Conservation (phyloP, 2,113 vertebrate species). For the Tyrannus savana region DNA sequence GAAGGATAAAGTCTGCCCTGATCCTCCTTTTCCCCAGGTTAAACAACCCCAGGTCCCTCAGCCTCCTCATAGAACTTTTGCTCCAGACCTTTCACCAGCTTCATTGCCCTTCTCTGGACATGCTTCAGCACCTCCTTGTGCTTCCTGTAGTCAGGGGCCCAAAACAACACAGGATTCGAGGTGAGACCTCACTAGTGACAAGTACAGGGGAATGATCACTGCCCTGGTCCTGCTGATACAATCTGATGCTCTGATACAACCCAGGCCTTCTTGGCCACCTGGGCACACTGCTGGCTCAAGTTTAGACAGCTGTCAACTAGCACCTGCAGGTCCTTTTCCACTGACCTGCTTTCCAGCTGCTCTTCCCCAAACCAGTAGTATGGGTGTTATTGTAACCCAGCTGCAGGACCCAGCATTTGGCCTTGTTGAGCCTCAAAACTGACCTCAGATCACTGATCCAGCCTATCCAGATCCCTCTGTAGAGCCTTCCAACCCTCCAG, state of each 20-base stretch:
- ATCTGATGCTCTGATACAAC: not conserved
- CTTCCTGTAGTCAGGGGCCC: not conserved
- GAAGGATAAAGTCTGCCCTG: not conserved
- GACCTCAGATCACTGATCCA: not conserved
- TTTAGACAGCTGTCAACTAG: not conserved
- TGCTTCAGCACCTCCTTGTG: not conserved
- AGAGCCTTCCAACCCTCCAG: not conserved
- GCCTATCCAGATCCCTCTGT: not conserved
- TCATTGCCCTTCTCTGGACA: not conserved
- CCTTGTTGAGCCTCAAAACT: not conserved
- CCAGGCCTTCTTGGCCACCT: not conserved
- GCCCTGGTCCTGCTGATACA: not conserved
- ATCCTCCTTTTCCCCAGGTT: not conserved
- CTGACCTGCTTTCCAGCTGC: not conserved
- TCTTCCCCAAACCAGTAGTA: not conserved
- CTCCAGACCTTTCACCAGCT: not conserved
- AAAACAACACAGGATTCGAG: rapidly evolving
- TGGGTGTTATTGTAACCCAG: not conserved
- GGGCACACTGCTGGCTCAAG: not conserved
- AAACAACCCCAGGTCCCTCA: not conserved
- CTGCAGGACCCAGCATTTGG: not conserved
- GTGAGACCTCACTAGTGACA: not conserved
- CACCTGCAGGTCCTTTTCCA: not conserved
- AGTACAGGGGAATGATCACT: not conserved
- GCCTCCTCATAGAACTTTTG: not conserved